Conservation (phyloP, 2,888 invertebrate species). For the Neoaliturus tenellus region DNA sequence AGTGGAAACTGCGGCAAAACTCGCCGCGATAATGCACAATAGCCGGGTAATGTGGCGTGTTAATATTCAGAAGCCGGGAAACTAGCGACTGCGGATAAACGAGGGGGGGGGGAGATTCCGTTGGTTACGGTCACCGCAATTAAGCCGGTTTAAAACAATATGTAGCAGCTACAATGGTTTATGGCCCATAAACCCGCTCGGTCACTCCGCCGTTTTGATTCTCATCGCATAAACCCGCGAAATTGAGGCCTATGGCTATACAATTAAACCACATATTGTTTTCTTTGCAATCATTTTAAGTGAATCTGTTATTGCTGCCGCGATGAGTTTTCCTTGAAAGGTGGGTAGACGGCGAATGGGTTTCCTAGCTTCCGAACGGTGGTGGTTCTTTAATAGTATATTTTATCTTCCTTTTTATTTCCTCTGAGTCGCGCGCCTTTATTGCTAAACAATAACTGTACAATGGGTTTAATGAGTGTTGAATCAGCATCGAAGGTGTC, state of each 20-base stretch:
- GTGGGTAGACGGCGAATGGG: not conserved
- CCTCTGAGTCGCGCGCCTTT: too few relatives aligned
- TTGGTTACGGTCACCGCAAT: slow-evolving; percentile 43
- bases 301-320: slow-evolving; percentile 29
- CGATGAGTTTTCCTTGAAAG: slow-evolving; percentile 41
- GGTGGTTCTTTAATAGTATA: too few relatives aligned
- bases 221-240: slow-evolving; percentile 45
- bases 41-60: slow-evolving; percentile 15
- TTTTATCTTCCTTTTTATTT: too few relatives aligned
- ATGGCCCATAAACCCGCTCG: slow-evolving; percentile 28
- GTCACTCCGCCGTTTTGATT: slow-evolving; percentile 39
- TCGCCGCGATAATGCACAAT: slow-evolving; percentile 16
- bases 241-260: slow-evolving; percentile 41
- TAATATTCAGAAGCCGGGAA: slow-evolving; percentile 39
- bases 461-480: too few relatives aligned
- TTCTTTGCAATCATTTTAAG: slow-evolving; percentile 41
- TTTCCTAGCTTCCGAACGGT: not conserved
- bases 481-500: too few relatives aligned
- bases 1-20: slow-evolving; percentile 20
- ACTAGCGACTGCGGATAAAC: not conserved
- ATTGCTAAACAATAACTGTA: too few relatives aligned
- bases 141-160: slow-evolving; percentile 47
- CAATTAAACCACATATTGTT: slow-evolving; percentile 50
- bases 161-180: slow-evolving; percentile 45
- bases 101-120: not conserved